Base-by-base conservation (phyloP, 92 coral and sea anemone genomes). In the Umimayanthus kanabou region DNA sequence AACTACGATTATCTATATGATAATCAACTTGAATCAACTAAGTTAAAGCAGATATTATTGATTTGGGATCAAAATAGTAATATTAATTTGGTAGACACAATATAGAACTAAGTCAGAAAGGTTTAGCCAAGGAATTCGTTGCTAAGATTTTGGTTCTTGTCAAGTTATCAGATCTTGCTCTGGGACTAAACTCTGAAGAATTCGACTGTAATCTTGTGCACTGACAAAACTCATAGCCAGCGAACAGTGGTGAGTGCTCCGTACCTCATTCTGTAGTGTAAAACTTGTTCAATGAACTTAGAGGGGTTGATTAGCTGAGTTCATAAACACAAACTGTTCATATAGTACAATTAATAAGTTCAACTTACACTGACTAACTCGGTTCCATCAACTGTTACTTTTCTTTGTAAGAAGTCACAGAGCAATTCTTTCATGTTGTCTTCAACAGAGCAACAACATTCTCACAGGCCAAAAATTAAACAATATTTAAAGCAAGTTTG, bases 401-500 rank as follows among this genome's bases (percentile, higher is more conserved):
- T 90, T 65, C 39, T 88, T 74, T 80, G 40, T 15, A 78, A 81
- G 69, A 79, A 85, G 71, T 92, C 94, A 88, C 84, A 93, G 28
- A 93, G 78, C 39, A 93, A 15, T 84, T 93, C 94, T 64, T 80
- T 92, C 94, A 93, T 93, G 85, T 77, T 45, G 10, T 53, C 26
- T 9, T 69, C 2, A 39, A 20, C 15, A 57, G 22, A 80, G 26
- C 49, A 61, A 37, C 20, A 18, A 61, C 30, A 29, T 13, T 61
- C 18, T 29, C 53, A 37, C 28, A 55, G 47, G 16, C 2, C 11
- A 50, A 57, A 13, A 57, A 18, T 73, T 4, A 29, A 14, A 4
- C 15, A 11, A 20, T 20, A 18, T 75, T 20, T 37, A 39, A 50
- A 40, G 23, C 16, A 11, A 10, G 11, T 39, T 30, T 75, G 9